Evolutionary conservation across 2,797 vertebrate genomes (phyloP), one percentile per base, ranked within the genome.

Genomic region (Antennarius maculatus): DNA sequence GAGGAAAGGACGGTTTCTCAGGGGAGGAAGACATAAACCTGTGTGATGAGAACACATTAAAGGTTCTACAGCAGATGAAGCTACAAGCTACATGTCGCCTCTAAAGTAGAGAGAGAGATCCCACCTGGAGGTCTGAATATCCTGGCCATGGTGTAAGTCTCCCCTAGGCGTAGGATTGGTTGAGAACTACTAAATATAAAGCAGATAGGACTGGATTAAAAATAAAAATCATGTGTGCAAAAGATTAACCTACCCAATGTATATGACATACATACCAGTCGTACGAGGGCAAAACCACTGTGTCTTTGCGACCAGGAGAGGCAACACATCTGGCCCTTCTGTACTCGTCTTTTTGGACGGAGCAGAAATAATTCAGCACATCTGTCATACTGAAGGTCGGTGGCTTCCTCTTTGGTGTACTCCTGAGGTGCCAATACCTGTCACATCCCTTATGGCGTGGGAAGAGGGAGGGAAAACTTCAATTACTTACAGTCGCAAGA

Each of bases 331-430:
- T 61, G 10, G 54, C 50, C 57, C 69, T 68, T 29, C 0, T 28
- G 61, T 76, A 41, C 18, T 74, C 70, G 0, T 79, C 69, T 50
- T 73, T 84, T 64, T 74, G 72, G 11, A 83, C 7, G 0, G 62
- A 80, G 79, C 91, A 93, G 86, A 91, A 93, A 77, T 85, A 86
- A 47, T 87, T 88, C 11, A 93, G 80, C 51, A 90, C 85, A 2
- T 93, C 88, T 3, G 88, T 69, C 13, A 52, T n/a, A 3, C 45
- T 64, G 50, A 79, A 62, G 18, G 23, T 12, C 1, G 1, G 1
- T 0, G 48, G 39, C 34, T 59, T 69, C 45, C 57, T 28, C 18
- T 58, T 71, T 7, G 29, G 48, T 10, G 41, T n/a, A 27, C 61
- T 74, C 28, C 17, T 48, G 15, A 72, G 34, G 56, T 53, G 28